Conservation (phyloP, 2,888 invertebrate species). For the Mesorhabditis sp. region DNA sequence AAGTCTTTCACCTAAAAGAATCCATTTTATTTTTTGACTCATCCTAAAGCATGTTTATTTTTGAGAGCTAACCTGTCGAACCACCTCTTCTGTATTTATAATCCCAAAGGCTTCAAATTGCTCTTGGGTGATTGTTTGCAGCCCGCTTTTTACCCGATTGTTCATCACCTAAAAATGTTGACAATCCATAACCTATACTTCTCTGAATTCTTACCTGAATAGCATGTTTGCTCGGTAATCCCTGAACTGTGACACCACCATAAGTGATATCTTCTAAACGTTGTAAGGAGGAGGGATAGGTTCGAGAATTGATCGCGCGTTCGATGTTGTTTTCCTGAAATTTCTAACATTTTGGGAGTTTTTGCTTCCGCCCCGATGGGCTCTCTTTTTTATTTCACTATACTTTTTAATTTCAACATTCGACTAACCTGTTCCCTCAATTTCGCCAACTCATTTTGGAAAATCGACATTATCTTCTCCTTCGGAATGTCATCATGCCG, state of each 20-base stretch:
- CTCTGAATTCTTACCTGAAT: constrained; percentile 9
- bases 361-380: no score
- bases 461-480: constrained; percentile 88
- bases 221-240: constrained; percentile 2
- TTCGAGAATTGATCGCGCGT: constrained; percentile 23
- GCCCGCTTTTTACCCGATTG: constrained; percentile 64
- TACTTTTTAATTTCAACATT: no score
- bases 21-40: background rate
- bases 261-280: background rate
- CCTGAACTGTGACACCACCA: constrained; percentile 2
- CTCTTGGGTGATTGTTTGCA: constrained; percentile 95
- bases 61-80: constrained; percentile 59
- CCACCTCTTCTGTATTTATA: constrained; percentile 95
- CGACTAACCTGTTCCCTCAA: constrained; percentile 69
- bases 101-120: constrained; percentile 91
- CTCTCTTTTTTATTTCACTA: constrained; percentile 1
- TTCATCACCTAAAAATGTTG: constrained; percentile 22
- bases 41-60: background rate
- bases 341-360: background rate
- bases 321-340: constrained; percentile 30
- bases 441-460: constrained; percentile 89
- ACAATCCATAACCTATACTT: background rate
- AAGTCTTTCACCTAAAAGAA: constrained; percentile 60
- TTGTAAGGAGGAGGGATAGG: background rate
- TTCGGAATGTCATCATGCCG: constrained; percentile 91